phyloP scores from a whole-genome alignment of 2,113 vertebrate genomes.

The Alethe diademata region DNA sequence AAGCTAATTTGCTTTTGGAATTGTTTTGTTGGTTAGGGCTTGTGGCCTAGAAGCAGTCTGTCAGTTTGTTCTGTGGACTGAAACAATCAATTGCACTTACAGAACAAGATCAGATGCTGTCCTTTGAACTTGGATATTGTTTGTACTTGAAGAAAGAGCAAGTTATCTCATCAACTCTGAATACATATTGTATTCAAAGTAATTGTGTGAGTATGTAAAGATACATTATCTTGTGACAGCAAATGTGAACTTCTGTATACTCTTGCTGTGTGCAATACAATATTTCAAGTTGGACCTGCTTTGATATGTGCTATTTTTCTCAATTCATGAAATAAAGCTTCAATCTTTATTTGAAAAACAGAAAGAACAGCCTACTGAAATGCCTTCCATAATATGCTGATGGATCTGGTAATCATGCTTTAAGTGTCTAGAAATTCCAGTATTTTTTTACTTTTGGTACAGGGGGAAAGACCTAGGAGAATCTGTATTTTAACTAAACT shows the following conservation, averaged over 20 bases:
- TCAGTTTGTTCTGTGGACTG: not conserved
- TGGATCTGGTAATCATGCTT: not conserved
- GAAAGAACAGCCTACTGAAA: not conserved
- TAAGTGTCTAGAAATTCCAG: not conserved
- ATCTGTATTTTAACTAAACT: not conserved
- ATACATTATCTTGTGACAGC: not conserved
- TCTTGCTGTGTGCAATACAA: not conserved
- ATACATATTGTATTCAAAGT: not conserved
- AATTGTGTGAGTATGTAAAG: not conserved
- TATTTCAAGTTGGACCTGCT: not conserved
- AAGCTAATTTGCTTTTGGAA: not conserved
- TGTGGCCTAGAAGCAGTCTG: not conserved
- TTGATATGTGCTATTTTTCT: not conserved
- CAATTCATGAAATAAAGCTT: not conserved
- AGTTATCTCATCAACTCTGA: constrained; percentile 7
- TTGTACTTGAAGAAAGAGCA: constrained; percentile 17
- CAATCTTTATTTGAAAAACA: not conserved
- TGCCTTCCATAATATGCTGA: not conserved
- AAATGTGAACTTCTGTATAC: not conserved
- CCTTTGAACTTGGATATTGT: constrained; percentile 14
- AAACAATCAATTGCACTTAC: not conserved
- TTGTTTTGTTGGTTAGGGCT: not conserved
- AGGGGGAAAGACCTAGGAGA: not conserved
- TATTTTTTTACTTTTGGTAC: not conserved
- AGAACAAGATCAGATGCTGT: not conserved